Percentiles rank a stretch among this genome's conserved stretches.
phyloP scores from a whole-genome alignment of 2,797 vertebrate species.

The Alectoris magna region DNA sequence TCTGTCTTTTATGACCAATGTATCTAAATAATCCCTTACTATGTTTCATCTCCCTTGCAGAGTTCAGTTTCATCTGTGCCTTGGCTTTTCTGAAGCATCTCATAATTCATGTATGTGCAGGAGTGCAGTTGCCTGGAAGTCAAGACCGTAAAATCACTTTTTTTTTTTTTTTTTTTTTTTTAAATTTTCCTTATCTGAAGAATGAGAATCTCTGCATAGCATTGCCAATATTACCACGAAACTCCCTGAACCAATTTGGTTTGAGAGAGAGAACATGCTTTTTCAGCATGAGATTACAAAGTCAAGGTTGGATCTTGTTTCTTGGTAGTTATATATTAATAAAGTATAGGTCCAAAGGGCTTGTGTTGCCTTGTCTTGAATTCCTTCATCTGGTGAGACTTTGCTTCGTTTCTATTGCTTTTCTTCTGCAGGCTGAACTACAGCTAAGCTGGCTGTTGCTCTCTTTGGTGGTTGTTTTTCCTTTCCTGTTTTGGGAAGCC shows the following conservation, averaged over 20 bases:
- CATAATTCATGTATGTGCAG: neutral
- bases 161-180: too few species aligned
- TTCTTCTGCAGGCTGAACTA: neutral
- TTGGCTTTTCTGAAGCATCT: neutral
- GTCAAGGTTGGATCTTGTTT: neutral
- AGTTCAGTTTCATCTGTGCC: neutral
- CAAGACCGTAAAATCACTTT: neutral
- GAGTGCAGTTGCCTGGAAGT: neutral
- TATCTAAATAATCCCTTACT: neutral
- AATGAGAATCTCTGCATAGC: neutral
- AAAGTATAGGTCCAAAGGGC: constrained; percentile 43
- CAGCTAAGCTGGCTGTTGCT: neutral
- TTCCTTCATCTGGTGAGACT: neutral
- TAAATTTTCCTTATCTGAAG: neutral
- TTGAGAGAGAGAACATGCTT: neutral
- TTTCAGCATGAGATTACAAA: neutral
- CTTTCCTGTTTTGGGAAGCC: neutral
- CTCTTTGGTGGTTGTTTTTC: neutral
- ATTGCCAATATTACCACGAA: neutral
- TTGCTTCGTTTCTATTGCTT: neutral
- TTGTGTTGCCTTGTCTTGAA: neutral
- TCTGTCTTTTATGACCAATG: too few species aligned
- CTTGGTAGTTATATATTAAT: constrained; percentile 67
- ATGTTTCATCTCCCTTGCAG: neutral
- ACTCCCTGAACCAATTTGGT: neutral